These are phyloP conservation scores for Cheilosia soror DNA, from an alignment of 2,888 invertebrate species.

Conservation along the genomic window DNA sequence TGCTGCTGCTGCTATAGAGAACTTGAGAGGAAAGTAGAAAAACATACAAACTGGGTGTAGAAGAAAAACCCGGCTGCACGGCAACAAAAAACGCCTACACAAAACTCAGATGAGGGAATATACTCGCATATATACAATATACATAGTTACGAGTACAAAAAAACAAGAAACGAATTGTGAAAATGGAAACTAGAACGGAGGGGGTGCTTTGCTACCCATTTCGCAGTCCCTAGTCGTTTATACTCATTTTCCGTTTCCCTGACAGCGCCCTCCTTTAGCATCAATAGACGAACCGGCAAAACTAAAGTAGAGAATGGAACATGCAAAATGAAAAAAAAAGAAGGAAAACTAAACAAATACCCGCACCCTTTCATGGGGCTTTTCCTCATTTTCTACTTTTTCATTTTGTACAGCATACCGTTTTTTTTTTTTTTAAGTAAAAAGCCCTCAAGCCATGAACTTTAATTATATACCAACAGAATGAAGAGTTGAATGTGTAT, in stretches of 20 bases:
- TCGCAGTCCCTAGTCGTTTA: slow-evolving; percentile 42
- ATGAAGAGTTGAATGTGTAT: slow-evolving; percentile 6
- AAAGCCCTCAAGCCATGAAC: slow-evolving; percentile 71
- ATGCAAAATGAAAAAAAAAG: slow-evolving; percentile 14
- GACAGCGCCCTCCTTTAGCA: slow-evolving; percentile 32
- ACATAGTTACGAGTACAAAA: not conserved
- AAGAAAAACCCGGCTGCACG: slow-evolving; percentile 44
- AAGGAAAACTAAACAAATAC: slow-evolving; percentile 57
- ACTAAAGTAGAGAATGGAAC: slow-evolving; percentile 47
- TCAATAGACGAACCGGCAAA: slow-evolving; percentile 33
- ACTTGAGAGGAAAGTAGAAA: slow-evolving; percentile 6
- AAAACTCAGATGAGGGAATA: slow-evolving; percentile 7
- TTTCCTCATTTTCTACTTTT: slow-evolving; percentile 31
- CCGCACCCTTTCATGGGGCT: slow-evolving; percentile 52
- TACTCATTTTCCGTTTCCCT: slow-evolving; percentile 19
- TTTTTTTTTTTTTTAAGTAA: slow-evolving; percentile 42
- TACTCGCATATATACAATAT: not conserved
- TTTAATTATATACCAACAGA: slow-evolving; percentile 59
- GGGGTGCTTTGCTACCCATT: slow-evolving; percentile 34
- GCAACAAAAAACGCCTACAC: slow-evolving; percentile 57
- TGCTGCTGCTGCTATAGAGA: not conserved
- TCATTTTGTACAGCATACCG: slow-evolving; percentile 44
- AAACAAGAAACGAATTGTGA: slow-evolving; percentile 51
- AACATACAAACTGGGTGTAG: slow-evolving; percentile 35
- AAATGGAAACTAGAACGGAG: slow-evolving; percentile 69